Conservation (phyloP, 2,113 vertebrate genomes). For the Cyprinodon tularosa region DNA sequence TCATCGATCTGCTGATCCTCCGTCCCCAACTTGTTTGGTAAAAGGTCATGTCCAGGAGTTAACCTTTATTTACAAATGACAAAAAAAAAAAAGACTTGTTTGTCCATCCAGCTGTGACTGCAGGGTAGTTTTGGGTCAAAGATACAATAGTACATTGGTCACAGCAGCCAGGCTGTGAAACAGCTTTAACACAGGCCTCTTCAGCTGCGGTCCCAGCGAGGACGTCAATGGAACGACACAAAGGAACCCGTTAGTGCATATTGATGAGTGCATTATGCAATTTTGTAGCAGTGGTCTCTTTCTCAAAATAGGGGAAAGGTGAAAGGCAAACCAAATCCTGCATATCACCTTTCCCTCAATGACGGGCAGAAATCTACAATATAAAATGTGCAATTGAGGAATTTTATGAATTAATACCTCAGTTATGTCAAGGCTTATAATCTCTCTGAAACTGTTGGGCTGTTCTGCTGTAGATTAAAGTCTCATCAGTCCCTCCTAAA, state of each 20-base stretch:
- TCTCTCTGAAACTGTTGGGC: slow-evolving; percentile 78
- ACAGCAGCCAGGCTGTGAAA: slow-evolving; percentile 81
- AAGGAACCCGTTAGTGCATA: slow-evolving; percentile 91
- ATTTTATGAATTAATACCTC: slow-evolving; percentile 76
- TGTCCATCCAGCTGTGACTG: slow-evolving; percentile 76
- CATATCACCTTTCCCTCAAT: slow-evolving; percentile 86
- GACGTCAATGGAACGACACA: slow-evolving; percentile 84
- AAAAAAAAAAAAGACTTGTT: slow-evolving; percentile 72
- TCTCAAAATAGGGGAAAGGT: slow-evolving; percentile 71
- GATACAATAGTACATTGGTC: slow-evolving; percentile 82
- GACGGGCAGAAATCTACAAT: slow-evolving; percentile 85
- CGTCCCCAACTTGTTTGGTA: slow-evolving; percentile 62
- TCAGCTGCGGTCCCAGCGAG: slow-evolving; percentile 83
- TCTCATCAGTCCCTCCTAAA: slow-evolving; percentile 77
- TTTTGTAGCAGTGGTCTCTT: slow-evolving; percentile 85
- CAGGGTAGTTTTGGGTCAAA: slow-evolving; percentile 81
- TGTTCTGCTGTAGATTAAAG: slow-evolving; percentile 73
- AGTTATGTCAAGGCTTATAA: slow-evolving; percentile 75
- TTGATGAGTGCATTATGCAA: slow-evolving; percentile 86
- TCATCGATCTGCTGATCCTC: slow-evolving; percentile 65
- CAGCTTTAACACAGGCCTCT: slow-evolving; percentile 82
- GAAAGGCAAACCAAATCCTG: slow-evolving; percentile 84
- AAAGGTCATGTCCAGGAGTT: slow-evolving; percentile 79
- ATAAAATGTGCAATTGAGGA: slow-evolving; percentile 90
- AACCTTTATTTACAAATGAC: slow-evolving; percentile 77